phyloP scores from a whole-genome alignment of 2,888 invertebrate species.

The Drosophila testacea region DNA sequence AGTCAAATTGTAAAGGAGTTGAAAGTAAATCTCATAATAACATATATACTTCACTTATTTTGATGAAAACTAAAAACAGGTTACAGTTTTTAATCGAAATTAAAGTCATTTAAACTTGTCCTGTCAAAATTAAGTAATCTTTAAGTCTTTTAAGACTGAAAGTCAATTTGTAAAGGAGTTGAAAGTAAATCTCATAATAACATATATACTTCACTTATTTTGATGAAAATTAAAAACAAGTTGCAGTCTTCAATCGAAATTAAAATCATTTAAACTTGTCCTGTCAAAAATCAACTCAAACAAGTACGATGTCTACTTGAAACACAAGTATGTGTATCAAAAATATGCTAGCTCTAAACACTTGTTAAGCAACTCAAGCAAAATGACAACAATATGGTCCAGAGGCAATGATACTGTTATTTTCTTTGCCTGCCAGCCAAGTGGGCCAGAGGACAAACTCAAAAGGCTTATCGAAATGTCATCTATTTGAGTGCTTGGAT shows the following conservation, averaged over 20 bases:
- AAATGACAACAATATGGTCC: constrained; percentile 23
- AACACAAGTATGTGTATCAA: constrained; percentile 3
- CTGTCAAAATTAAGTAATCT: not conserved
- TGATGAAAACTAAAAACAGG: not conserved
- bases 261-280: constrained; percentile 26
- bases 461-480: constrained; percentile 24
- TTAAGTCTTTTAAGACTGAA: too few relatives aligned
- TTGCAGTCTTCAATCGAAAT: not conserved
- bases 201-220: not conserved
- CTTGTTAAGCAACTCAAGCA: constrained; percentile 30
- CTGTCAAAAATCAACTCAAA: not conserved
- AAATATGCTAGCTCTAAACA: not conserved
- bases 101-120: constrained; percentile 26
- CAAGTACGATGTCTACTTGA: constrained; percentile 1
- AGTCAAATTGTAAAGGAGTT: not conserved
- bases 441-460: constrained; percentile 37
- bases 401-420: not conserved
- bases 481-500: constrained; percentile 17
- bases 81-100: not conserved
- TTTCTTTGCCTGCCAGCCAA: constrained; percentile 30
- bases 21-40: too few relatives aligned
- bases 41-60: not conserved
- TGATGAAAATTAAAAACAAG: not conserved
- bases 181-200: too few relatives aligned
- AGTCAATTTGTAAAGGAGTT: not conserved